A percentile compares a stretch with the other conserved stretches of the same genome.
phyloP scores from a whole-genome alignment of 1,140 invertebrate species.

The Temnothorax longispinosus region DNA sequence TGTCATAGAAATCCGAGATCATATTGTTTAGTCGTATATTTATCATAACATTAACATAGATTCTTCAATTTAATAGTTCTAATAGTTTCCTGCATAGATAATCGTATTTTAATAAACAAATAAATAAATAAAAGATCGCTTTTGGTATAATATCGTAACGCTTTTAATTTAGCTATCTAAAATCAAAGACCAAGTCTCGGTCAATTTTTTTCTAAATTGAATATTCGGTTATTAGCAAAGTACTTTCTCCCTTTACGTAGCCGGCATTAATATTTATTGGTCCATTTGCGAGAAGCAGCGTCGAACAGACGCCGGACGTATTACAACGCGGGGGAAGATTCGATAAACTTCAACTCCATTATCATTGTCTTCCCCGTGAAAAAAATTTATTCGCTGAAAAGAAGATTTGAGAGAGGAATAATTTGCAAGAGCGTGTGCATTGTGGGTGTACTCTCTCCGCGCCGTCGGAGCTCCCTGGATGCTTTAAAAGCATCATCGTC shows the following conservation, averaged over 20 bases:
- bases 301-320: not conserved
- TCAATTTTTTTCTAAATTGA: not conserved
- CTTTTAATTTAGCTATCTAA: not conserved
- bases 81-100: not conserved
- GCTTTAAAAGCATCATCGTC: constrained; percentile 84
- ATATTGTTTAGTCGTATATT: not conserved
- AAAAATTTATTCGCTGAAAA: constrained; percentile 62
- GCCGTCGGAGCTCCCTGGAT: constrained; percentile 74
- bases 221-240: not conserved
- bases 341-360: constrained; percentile 36
- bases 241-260: not conserved
- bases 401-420: constrained; percentile 68
- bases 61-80: not conserved
- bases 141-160: not conserved
- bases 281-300: constrained; percentile 18
- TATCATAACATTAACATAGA: not conserved
- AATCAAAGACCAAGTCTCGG: not conserved
- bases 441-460: constrained; percentile 69
- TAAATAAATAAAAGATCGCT: not conserved
- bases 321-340: not conserved
- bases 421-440: constrained; percentile 57
- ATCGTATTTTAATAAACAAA: not conserved
- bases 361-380: constrained; percentile 6
- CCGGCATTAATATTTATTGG: constrained; percentile 52
- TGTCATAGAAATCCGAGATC: not conserved